A percentile compares a stretch with the other conserved stretches of the same genome.
These are phyloP conservation scores for Stratiomys singularior DNA, from an alignment of 2,888 invertebrate genomes.

Conservation along the genomic window DNA sequence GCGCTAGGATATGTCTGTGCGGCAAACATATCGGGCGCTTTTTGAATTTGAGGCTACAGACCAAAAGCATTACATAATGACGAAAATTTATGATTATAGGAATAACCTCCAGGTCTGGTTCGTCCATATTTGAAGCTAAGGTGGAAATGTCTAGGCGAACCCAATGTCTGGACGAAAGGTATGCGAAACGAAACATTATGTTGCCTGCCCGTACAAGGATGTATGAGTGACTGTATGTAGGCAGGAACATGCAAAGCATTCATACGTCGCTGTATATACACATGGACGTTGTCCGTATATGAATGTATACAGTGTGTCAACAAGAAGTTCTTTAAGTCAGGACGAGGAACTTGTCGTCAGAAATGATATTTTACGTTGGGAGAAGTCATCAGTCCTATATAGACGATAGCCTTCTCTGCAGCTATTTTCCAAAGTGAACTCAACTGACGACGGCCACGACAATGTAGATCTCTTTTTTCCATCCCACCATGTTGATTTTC, in stretches of 20 bases:
- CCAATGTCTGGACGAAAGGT: constrained; percentile 27
- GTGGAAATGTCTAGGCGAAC: background rate
- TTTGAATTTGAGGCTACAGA: constrained; percentile 40
- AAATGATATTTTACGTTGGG: constrained; percentile 26
- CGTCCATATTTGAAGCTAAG: background rate
- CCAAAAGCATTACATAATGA: constrained; percentile 42
- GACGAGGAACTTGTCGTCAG: constrained; percentile 39
- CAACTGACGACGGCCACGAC: constrained; percentile 1
- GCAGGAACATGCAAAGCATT: background rate
- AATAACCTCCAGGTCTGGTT: constrained; percentile 34
- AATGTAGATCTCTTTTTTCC: constrained; percentile 20
- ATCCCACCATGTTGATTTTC: background rate
- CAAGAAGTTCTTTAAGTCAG: constrained; percentile 32
- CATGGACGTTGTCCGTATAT: background rate
- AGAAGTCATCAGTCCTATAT: constrained; percentile 13
- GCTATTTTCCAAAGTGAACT: constrained; percentile 17
- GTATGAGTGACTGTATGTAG: background rate
- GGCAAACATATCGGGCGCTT: constrained; percentile 39
- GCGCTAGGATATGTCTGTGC: constrained; percentile 18
- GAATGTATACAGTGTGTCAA: constrained; percentile 29
- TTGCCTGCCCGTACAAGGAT: background rate
- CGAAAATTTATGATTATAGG: constrained; percentile 47
- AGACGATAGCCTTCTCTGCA: constrained; percentile 26
- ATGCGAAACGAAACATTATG: constrained; percentile 37
- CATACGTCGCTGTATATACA: background rate